Base-by-base conservation (phyloP, 2,797 vertebrate species). In the Semotilus atromaculatus region DNA sequence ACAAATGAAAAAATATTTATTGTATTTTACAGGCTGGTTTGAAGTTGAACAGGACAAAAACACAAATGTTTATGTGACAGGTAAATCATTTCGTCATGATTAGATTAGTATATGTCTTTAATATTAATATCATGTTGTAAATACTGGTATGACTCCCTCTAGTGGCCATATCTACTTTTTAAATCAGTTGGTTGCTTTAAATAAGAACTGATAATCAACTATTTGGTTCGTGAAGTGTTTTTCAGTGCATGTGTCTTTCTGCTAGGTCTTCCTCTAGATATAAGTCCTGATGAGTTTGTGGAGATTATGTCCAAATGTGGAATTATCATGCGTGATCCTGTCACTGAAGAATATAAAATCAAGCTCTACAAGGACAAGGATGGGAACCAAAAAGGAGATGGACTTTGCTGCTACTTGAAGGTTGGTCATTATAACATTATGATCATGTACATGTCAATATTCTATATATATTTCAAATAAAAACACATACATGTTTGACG, bases 331-430 rank as follows among this genome's bases (percentile, higher is more conserved):
- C 92, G 96, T 85, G 97, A 99, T 92, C 97, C 96, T 86, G 92
- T 97, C 67, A 96, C 96, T 0, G 97, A 98, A 84, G 97, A 98
- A 82, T 97, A 95, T 91, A 99, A 99, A 91, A 94, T 99, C 80
- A 99, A 98, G 90, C 96, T 99, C 29, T 99, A 98, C 91, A 99
- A 96, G 93, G 98, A 99, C 92, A 94, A 92, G 88, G 94, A 98
- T 53, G 97, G 98, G 78, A 99, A 98, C 91, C 96, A 97, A 84
- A 99, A 99, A 92, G 97, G 97, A 86, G 97, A 99, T 14, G 97
- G 97, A 6, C 96, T 99, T 81, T 99, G 98, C 93, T 99, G 97
- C 93, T 99, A 98, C 89, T 94, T 99, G 11, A 99, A 98, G 97
- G 96, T 96, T 48, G 29, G 83, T 26, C 40, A 19, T 34, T 55